Base-by-base conservation (phyloP, 2,113 vertebrate genomes). In the Ellobius talpinus region DNA sequence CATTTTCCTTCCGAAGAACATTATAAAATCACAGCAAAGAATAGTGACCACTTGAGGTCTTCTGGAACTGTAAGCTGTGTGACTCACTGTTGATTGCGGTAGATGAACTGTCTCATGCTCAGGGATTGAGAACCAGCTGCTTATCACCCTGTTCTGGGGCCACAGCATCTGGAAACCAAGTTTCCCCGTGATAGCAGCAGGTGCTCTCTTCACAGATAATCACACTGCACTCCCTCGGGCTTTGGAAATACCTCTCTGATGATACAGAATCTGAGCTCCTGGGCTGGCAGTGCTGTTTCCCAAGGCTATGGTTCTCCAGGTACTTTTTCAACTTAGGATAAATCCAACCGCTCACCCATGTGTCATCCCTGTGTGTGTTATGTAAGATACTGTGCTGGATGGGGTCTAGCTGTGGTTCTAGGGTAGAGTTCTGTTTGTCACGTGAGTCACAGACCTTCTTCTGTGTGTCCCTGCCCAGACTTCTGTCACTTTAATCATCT, bases 251-350 rank as follows among this genome's bases (percentile, higher is more conserved):
- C 84, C 92, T 97, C 86, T 89, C 63, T 52, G 79, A 81, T 90
- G 65, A 91, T 87, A 86, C 33, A 63, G 90, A 33, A 90, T 95
- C 65, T 52, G 84, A 92, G 52, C 72, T 94, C 63, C 65, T 79
- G 47, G 16, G 33, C 87, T 78, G 77, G 95, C 94, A 92, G 52
- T 58, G 95, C 89, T 81, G 68, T 96, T 96, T 96, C 93, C 87
- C 66, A 68, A 78, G 87, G 33, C 45, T 70, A 76, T 81, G 66
- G 52, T 76, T 78, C 66, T 96, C 87, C 66, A 94, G 95, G 94
- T 85, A 94, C 90, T 95, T 96, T 94, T 89, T 77, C n/a, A 86
- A 42, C 29, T 84, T 55, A 63, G 77, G 63, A 87, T 66, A 70
- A 89, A 92, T 52, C 65, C 14, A 36, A 19, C 33, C 58, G 31